These are phyloP conservation scores for Habropoda laboriosa DNA, from an alignment of 1,140 invertebrate species.

Conservation along the genomic window DNA sequence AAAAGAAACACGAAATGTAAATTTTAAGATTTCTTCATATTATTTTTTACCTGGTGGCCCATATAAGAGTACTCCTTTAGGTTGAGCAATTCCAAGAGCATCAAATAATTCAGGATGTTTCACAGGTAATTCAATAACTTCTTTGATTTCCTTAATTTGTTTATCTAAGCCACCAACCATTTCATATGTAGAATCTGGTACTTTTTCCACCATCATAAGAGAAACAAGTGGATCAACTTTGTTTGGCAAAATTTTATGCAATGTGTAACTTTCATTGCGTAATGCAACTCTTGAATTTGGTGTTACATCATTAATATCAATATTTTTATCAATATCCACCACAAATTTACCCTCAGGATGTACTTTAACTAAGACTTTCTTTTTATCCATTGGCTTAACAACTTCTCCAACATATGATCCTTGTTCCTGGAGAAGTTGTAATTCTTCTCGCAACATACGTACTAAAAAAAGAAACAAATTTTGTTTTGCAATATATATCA, in stretches of 20 bases:
- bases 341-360: constrained; percentile 99
- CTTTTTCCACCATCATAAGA: constrained; percentile 99
- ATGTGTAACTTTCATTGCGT: constrained; percentile 98
- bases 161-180: constrained; percentile 99
- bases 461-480: constrained; percentile 84
- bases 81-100: constrained; percentile 99
- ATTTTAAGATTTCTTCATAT: neutral
- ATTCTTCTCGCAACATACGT: constrained; percentile 97
- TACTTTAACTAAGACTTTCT: constrained; percentile 99
- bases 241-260: constrained; percentile 99
- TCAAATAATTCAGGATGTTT: constrained; percentile 99
- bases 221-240: constrained; percentile 99
- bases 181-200: constrained; percentile 99
- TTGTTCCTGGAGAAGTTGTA: constrained; percentile 99
- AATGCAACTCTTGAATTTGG: constrained; percentile 98
- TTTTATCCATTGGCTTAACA: constrained; percentile 99
- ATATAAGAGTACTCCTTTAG: constrained; percentile 99
- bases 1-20: neutral
- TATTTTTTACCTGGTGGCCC: constrained; percentile 98
- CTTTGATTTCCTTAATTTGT: constrained; percentile 99
- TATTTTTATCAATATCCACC: constrained; percentile 99
- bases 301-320: constrained; percentile 99
- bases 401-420: constrained; percentile 99
- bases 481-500: neutral
- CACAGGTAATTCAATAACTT: constrained; percentile 99